Evolutionary conservation across 37 sponge, comb jelly and placozoan genomes (phyloP).

Genomic region (Bolinopsis microptera): DNA sequence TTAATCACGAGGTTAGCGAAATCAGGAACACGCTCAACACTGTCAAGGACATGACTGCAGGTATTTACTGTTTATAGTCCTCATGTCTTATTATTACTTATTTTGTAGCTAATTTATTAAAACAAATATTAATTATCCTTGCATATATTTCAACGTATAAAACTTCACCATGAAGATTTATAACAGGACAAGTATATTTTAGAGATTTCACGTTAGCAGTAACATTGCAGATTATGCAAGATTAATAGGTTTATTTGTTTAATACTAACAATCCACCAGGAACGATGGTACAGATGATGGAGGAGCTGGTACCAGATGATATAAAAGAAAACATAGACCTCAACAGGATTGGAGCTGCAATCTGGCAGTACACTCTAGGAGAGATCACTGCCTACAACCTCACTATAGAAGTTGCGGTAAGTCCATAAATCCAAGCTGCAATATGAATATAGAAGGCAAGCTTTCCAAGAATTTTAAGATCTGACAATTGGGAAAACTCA

Average conservation of each 20-base stretch:
- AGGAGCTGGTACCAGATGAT: slow-evolving; percentile 27
- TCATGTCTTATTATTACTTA: too few relatives aligned
- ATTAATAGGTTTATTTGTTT: too few relatives aligned
- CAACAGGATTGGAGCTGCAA: neutral
- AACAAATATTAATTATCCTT: too few relatives aligned
- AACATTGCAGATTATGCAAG: too few relatives aligned
- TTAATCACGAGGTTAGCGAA: neutral
- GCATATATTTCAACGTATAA: too few relatives aligned
- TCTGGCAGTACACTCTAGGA: slow-evolving; percentile 44
- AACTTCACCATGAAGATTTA: too few relatives aligned
- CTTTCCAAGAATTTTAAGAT: neutral
- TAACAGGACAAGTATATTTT: too few relatives aligned
- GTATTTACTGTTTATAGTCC: too few relatives aligned
- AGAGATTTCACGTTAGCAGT: too few relatives aligned
- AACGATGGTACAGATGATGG: slow-evolving; percentile 9
- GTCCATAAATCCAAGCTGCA: too few relatives aligned
- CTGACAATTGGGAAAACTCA: neutral
- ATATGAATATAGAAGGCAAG: neutral
- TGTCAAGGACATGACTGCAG: slow-evolving; percentile 48
- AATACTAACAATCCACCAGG: too few relatives aligned
- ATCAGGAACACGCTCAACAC: neutral
- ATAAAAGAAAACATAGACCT: neutral
- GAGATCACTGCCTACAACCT: slow-evolving; percentile 40
- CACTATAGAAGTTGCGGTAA: slow-evolving; percentile 19
- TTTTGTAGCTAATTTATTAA: too few relatives aligned